A percentile compares a stretch with the other conserved stretches of the same genome.
Conservation (phyloP, 2,888 invertebrate species). For the Polia nebulosa region DNA sequence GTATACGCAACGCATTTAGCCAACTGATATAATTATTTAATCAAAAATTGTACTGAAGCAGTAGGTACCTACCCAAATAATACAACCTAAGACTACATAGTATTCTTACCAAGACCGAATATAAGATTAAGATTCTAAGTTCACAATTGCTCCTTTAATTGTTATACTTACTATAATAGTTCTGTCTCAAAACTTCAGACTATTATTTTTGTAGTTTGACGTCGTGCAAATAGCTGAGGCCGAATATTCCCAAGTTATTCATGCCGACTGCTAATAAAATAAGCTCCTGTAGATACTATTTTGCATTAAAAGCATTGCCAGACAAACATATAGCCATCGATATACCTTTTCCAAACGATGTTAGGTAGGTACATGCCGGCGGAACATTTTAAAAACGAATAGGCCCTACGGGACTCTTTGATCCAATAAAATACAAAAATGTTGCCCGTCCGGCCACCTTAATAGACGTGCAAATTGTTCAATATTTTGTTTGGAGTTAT, state of each 20-base stretch:
- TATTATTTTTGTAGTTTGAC: constrained; percentile 5
- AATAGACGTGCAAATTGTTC: constrained; percentile 38
- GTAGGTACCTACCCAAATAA: too few relatives aligned
- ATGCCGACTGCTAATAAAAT: constrained; percentile 4
- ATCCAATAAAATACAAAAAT: constrained; percentile 43
- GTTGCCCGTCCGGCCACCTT: constrained; percentile 4
- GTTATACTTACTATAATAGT: constrained; percentile 4
- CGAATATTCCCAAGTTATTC: constrained; percentile 24
- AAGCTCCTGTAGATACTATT: constrained; percentile 17
- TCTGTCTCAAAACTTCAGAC: constrained; percentile 13
- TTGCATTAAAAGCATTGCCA: constrained; percentile 16
- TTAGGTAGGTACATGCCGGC: constrained; percentile 9
- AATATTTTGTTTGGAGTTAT: constrained; percentile 30
- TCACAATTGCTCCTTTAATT: not conserved
- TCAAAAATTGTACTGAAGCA: not conserved
- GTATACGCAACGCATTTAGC: not conserved
- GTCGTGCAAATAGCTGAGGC: not conserved
- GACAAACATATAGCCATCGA: constrained; percentile 18
- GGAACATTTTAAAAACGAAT: constrained; percentile 43
- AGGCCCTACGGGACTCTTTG: constrained; percentile 42
- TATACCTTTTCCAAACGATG: constrained; percentile 26
- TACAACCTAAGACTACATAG: not conserved
- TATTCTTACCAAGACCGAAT: not conserved
- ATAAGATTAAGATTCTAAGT: not conserved
- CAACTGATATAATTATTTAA: not conserved